Evolutionary conservation across 2,113 vertebrate genomes (phyloP), one percentile per base, ranked within the genome.

Genomic region (Hippoglossus stenolepis): DNA sequence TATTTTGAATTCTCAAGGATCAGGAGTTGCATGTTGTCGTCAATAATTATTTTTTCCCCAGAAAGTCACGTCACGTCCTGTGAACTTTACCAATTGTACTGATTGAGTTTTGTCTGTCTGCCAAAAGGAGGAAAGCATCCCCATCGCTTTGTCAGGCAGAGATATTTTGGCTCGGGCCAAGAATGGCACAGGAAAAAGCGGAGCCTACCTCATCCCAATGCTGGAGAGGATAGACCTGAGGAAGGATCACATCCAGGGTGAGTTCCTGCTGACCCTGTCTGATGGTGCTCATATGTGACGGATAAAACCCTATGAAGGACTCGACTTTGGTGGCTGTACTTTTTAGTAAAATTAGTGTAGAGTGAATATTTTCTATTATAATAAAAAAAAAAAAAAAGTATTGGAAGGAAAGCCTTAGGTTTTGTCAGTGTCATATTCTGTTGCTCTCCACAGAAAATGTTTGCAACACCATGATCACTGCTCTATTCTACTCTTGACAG

Each of bases 171-270:
- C 93, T 21, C 77, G 93, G 23, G 93, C 93, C 66, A 94, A 94
- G 81, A 94, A 94, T 60, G 93, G 93, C 73, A 94, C 93, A 12
- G 93, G 93, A 53, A 94, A 94, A 84, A 94, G 93, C 68, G 93
- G 93, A 49, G 93, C 93, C 80, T 94, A 93, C 90, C 93, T 94
- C 89, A 94, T 94, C 66, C 93, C 93, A 71, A 86, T 94, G 12
- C 81, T 94, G 63, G 93, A 94, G 86, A 92, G 88, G 65, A 90
- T 94, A 70, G 93, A 94, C 77, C 82, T 93, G 68, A 94, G 93
- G 79, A 94, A 94, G 79, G 90, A 92, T 86, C 66, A 91, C 64
- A 90, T 94, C 51, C 93, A 94, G 79, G 93, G 93, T 94, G 75
- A 86, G 89, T 47, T 10, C 14, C 18, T 54, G 6, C 18, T 54